Evolutionary conservation across 2,888 invertebrate species (phyloP).

Genomic region (Hemicrepidius hirtus): DNA sequence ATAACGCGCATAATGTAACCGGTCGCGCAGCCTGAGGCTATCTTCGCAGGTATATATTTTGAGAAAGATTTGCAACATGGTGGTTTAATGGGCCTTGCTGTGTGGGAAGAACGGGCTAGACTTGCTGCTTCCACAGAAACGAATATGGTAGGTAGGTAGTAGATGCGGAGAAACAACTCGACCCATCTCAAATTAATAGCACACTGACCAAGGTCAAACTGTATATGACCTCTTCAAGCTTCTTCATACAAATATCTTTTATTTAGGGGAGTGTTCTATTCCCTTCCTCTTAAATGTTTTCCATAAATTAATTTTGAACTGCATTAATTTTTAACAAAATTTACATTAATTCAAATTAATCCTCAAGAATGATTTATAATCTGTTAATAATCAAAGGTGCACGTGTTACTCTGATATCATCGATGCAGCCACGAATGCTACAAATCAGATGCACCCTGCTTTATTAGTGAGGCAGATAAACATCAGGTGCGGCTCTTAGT

Average conservation of each 20-base stretch:
- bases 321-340: too few relatives aligned
- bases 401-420: constrained; percentile 52
- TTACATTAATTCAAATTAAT: neutral
- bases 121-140: constrained; percentile 59
- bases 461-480: constrained; percentile 53
- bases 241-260: neutral
- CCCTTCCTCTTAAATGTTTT: too few relatives aligned
- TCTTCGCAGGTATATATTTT: constrained; percentile 57
- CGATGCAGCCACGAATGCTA: constrained; percentile 45
- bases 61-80: constrained; percentile 57
- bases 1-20: constrained; percentile 58
- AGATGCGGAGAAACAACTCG: constrained; percentile 53
- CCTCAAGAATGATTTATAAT: neutral
- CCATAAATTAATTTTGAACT: too few relatives aligned
- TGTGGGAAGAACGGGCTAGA: constrained; percentile 60
- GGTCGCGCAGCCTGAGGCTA: constrained; percentile 54
- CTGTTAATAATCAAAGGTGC: constrained; percentile 51
- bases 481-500: constrained; percentile 63
- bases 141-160: constrained; percentile 57
- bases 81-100: constrained; percentile 54
- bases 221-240: constrained; percentile 36
- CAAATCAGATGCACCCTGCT: constrained; percentile 43
- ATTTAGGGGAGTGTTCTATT: too few relatives aligned
- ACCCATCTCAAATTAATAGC: constrained; percentile 59
- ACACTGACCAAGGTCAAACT: constrained; percentile 55